Conservation (phyloP, 2,113 vertebrate genomes). For the Ceratotherium simum region DNA sequence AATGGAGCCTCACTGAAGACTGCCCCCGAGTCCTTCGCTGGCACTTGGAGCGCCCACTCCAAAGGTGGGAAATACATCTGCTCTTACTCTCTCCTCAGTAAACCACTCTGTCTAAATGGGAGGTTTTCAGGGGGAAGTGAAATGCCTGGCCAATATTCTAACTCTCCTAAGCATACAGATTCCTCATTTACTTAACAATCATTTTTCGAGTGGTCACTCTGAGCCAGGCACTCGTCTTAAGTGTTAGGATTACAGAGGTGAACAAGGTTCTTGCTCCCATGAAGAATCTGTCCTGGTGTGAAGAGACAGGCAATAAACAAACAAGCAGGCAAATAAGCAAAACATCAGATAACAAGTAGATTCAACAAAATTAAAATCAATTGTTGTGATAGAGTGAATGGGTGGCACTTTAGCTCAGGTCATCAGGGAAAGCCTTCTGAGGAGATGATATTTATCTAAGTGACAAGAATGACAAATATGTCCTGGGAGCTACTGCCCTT, state of each 20-base stretch:
- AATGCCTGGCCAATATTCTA: background rate
- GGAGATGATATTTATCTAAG: background rate
- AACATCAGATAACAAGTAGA: background rate
- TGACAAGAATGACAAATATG: background rate
- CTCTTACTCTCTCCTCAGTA: fast-evolving
- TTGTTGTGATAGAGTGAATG: background rate
- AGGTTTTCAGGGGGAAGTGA: background rate
- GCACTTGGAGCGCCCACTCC: background rate
- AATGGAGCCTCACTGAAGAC: background rate
- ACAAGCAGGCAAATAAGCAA: background rate
- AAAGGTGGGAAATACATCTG: background rate
- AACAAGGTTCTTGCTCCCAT: background rate
- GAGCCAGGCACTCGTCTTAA: background rate
- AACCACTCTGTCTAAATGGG: background rate
- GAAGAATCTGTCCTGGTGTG: background rate
- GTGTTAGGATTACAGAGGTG: background rate
- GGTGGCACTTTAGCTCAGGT: background rate
- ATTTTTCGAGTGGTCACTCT: background rate
- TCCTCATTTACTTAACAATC: background rate
- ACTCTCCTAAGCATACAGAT: background rate
- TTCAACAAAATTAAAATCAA: background rate
- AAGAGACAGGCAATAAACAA: background rate
- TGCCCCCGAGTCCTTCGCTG: fast-evolving
- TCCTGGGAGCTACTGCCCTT: background rate
- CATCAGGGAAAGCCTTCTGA: constrained; percentile 4